Evolutionary conservation across 2,888 invertebrate genomes (phyloP), one percentile per base, ranked within the genome.

Genomic region (Timandra comae): DNA sequence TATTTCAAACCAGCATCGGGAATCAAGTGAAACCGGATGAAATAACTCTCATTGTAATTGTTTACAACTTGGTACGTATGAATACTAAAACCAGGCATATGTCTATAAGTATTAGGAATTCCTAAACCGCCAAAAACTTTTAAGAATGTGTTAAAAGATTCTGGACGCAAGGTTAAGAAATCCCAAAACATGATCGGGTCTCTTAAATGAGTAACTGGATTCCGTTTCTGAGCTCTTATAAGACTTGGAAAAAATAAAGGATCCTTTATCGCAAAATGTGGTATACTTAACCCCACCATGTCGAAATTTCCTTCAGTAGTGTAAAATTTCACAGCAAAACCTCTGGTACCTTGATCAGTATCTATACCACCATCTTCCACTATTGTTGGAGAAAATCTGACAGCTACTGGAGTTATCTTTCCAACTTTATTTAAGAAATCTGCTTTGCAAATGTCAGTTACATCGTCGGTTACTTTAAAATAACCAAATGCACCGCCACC

Each of bases 161-260:
- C 97, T 0, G 96, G 94, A 11, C 94, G 87, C 20, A 96, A 80
- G 0, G 93, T 89, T 42, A 96, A 87, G 60, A 97, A 97, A 69
- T 97, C 97, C 97, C 97, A 97, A 60, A 95, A 92, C 92, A 92
- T 94, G 59, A 96, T 92, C 0, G 91, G 79, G 73, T 97, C 96
- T 72, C 93, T 93, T 19, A 96, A 77, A 65, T 94, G 92, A 0
- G 94, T 94, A 8, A 88, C 91, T 0, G 98, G 97, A 70, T 98
- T 97, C 45, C 96, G 88, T 71, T 97, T 97, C 65, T 96, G 96
- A 0, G 96, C 94, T 69, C 97, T 95, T 44, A 97, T 94, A 60
- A 98, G 96, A 51, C 92, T 93, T 3, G 96, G 93, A 72, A 98
- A 98, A 19, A 93, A 76, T 3, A 93, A 73, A 0, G 96, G 94